Evolutionary conservation across 2,888 invertebrate genomes (phyloP).

Genomic region (Machimus atricapillus): DNA sequence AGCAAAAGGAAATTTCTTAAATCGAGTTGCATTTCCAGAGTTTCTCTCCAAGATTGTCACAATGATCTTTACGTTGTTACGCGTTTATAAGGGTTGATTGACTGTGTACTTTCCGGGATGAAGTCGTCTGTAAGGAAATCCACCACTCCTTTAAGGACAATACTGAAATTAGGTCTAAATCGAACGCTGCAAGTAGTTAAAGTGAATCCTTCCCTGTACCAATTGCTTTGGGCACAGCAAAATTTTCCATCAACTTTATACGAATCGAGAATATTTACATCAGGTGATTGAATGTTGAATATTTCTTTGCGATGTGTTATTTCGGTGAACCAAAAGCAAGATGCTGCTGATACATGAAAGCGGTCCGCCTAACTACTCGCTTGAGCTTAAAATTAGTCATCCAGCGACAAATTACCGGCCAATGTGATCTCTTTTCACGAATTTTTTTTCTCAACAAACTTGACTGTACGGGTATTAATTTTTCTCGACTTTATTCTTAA

Average conservation of each 20-base stretch:
- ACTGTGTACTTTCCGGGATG: conserved; percentile 18
- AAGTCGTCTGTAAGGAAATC: not conserved
- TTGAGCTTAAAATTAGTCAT: not conserved
- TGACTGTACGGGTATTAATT: not conserved
- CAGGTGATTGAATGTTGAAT: not conserved
- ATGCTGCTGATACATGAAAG: conserved; percentile 14
- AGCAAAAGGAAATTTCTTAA: conserved; percentile 6
- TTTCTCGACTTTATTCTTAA: conserved; percentile 3
- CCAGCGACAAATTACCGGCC: not conserved
- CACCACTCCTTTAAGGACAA: conserved; percentile 5
- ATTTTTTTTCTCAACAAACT: not conserved
- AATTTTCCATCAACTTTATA: not conserved
- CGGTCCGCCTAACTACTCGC: not conserved
- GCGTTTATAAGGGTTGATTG: not conserved
- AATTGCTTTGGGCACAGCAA: conserved; percentile 3
- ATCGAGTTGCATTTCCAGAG: not conserved
- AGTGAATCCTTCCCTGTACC: conserved; percentile 1
- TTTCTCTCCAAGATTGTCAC: not conserved
- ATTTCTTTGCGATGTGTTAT: not conserved
- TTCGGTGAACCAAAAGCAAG: conserved; percentile 19
- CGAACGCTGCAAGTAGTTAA: not conserved
- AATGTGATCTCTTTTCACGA: not conserved
- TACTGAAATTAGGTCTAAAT: not conserved
- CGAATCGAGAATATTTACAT: not conserved
- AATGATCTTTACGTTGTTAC: not conserved